Conservation (phyloP, 2,797 vertebrate species). For the Sarcophilus harrisii region DNA sequence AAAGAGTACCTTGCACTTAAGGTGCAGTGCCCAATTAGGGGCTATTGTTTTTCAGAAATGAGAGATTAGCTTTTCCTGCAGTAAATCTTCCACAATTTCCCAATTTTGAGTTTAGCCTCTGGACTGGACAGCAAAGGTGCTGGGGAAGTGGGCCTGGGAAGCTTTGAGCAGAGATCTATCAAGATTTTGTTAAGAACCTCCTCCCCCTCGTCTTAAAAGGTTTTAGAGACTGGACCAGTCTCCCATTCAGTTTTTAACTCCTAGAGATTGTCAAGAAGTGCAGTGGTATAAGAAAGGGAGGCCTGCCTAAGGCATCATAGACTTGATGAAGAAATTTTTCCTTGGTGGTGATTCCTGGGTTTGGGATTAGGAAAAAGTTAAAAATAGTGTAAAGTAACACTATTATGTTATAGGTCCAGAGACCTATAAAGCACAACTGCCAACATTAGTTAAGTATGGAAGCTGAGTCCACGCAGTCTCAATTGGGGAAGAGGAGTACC, state of each 20-base stretch:
- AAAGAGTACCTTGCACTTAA: conserved; percentile 84
- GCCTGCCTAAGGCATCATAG: neutral
- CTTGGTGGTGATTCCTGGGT: neutral
- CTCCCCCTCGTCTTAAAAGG: neutral
- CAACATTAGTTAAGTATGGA: neutral
- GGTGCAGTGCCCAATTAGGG: conserved; percentile 85
- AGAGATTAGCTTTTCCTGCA: conserved; percentile 81
- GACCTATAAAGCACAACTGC: neutral
- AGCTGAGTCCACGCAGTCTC: neutral
- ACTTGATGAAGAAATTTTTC: neutral
- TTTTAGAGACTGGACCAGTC: neutral
- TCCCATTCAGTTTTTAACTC: neutral
- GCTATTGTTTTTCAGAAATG: conserved; percentile 82
- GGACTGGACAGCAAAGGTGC: neutral
- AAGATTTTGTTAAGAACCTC: neutral
- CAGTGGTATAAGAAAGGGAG: neutral
- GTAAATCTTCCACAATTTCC: conserved; percentile 70
- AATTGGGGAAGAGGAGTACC: neutral
- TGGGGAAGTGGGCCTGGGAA: neutral
- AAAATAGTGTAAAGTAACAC: neutral
- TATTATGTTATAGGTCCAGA: neutral
- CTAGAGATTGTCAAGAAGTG: neutral
- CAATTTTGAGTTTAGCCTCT: neutral
- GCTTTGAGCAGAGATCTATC: neutral
- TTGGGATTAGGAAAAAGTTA: neutral